Conservation (phyloP, 2,797 vertebrate genomes). For the Buphagus erythrorhynchus region DNA sequence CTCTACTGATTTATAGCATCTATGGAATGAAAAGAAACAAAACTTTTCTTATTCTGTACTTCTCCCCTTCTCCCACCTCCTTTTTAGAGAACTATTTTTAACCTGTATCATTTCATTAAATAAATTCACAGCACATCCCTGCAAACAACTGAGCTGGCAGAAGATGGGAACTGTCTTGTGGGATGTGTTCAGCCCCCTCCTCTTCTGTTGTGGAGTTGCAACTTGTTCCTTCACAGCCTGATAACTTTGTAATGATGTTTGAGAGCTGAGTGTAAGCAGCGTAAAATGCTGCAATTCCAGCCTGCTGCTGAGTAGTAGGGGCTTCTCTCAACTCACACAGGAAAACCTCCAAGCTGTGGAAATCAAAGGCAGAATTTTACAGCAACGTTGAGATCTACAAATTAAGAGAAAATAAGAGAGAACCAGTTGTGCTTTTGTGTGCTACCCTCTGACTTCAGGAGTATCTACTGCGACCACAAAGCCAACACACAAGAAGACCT, state of each 20-base stretch:
- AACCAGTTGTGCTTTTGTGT: background rate
- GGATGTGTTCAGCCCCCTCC: background rate
- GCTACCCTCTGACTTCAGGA: background rate
- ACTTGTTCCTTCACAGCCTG: background rate
- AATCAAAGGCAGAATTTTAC: slow-evolving; percentile 28
- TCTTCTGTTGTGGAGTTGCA: background rate
- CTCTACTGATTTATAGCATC: background rate
- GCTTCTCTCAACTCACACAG: background rate
- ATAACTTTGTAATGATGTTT: background rate
- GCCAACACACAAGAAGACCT: background rate
- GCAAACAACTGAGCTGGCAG: background rate
- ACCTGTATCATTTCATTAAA: background rate
- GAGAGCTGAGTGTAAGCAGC: background rate
- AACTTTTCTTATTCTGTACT: background rate
- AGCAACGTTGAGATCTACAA: background rate
- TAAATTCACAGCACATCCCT: background rate
- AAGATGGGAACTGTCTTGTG: background rate
- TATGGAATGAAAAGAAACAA: background rate
- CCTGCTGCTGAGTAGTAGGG: background rate
- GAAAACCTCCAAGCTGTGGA: background rate
- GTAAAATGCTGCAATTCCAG: background rate
- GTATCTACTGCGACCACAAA: background rate
- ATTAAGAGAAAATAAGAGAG: background rate
- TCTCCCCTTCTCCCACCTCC: background rate
- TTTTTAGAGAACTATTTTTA: background rate